These are phyloP conservation scores for Myathropa florea DNA, from an alignment of 2,888 invertebrate genomes.

Conservation along the genomic window DNA sequence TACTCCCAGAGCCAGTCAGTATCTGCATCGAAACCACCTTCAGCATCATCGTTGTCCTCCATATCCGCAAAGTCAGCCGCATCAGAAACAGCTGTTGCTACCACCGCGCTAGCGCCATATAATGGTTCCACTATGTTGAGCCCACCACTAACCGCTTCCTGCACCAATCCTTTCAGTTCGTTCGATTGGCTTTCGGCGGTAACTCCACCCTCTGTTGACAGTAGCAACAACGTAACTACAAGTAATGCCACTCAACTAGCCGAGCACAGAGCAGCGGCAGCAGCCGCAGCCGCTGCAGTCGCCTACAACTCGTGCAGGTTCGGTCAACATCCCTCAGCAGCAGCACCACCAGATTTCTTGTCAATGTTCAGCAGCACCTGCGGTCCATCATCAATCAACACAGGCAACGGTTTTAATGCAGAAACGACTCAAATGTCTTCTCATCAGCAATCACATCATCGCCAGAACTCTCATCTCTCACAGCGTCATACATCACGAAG, in stretches of 20 bases:
- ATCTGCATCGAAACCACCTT: conserved; percentile 71
- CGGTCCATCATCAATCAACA: conserved; percentile 27
- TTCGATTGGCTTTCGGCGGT: conserved; percentile 73
- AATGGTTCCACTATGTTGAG: conserved; percentile 78
- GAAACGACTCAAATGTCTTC: conserved; percentile 57
- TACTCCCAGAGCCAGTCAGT: conserved; percentile 78
- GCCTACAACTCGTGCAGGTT: conserved; percentile 73
- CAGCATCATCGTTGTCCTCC: conserved; percentile 70
- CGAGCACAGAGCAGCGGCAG: conserved; percentile 76
- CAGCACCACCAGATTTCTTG: conserved; percentile 72
- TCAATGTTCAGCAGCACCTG: conserved; percentile 72
- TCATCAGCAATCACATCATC: conserved; percentile 56
- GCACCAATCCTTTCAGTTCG: conserved; percentile 71
- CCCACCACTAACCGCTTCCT: conserved; percentile 76
- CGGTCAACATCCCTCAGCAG: conserved; percentile 44
- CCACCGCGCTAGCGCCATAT: conserved; percentile 69
- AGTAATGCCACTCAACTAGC: conserved; percentile 63
- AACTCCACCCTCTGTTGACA: conserved; percentile 72
- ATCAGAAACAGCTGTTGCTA: conserved; percentile 62
- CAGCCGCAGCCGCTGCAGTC: conserved; percentile 77
- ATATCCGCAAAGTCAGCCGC: conserved; percentile 69
- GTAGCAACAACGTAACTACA: conserved; percentile 27
- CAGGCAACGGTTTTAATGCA: conserved; percentile 61
- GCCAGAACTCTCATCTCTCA: conserved; percentile 34
- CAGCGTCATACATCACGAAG: conserved; percentile 59